Base-by-base conservation (phyloP, 2,113 vertebrate species). In the Poeciliopsis turrubarensis region DNA sequence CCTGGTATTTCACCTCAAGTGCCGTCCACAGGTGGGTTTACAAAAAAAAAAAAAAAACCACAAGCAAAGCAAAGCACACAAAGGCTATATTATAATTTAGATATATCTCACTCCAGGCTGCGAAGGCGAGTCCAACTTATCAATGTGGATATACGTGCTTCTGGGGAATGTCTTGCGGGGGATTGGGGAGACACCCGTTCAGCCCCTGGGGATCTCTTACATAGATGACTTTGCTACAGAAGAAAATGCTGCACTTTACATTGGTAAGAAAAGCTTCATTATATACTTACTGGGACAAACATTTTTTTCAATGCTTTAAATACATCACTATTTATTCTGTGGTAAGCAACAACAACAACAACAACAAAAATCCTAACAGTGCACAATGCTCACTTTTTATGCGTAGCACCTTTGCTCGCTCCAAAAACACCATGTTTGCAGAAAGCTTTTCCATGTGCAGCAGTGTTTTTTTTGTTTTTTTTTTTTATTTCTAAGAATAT, bases 191-290 rank as follows among this genome's bases (percentile, higher is more conserved):
- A 97, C 97, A 0, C 96, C 96, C 13, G 94, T 99, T 7, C 93
- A 95, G 79, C 96, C 97, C 15, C 90, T 99, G 51, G 96, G 96
- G 44, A 94, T 98, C 84, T 97, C 97, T 0, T 98, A 97, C 68
- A 91, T 98, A 54, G 97, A 98, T 73, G 97, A 98, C 88, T 97
- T 96, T 92, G 94, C 97, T 68, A 94, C 91, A 70, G 82, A 94
- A 77, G 97, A 97, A 88, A 97, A 97, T 74, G 96, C 97, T 22
- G 97, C 97, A 39, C 94, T 99, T 54, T 99, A 99, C 84, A 93
- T 96, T 66, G 96, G 97, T 98, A 94, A 95, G 88, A 75, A 69
- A 68, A 72, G 51, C 17, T 17, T 25, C 25, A 57, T 54, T 10
- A 54, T 22, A 25, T n/a, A n/a, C 51, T 54, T 54, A 9, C 3